A percentile compares a stretch with the other conserved stretches of the same genome.
Evolutionary conservation across 1,140 invertebrate genomes (phyloP).

Genomic region (Oppia nitens): DNA sequence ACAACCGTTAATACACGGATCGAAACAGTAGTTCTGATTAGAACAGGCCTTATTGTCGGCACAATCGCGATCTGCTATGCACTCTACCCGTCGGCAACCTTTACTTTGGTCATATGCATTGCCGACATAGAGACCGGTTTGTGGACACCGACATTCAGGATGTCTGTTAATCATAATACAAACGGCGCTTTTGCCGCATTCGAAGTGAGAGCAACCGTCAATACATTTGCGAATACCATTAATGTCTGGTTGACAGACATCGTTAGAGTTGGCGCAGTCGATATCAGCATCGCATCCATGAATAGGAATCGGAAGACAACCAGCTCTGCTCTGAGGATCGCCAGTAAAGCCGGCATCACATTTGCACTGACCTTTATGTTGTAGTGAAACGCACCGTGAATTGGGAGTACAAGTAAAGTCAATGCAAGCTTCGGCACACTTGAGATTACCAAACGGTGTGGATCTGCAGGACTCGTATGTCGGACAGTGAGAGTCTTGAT

Average conservation of each 20-base stretch:
- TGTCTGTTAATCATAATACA: slow-evolving; percentile 63
- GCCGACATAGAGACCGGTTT: slow-evolving; percentile 52
- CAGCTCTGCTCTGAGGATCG: slow-evolving; percentile 69
- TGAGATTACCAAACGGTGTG: neutral
- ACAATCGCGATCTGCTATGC: slow-evolving; percentile 27
- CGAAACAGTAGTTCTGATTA: slow-evolving; percentile 49
- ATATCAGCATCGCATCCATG: slow-evolving; percentile 18
- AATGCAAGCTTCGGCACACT: slow-evolving; percentile 20
- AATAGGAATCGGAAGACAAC: slow-evolving; percentile 40
- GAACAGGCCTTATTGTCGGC: slow-evolving; percentile 28
- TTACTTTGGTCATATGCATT: slow-evolving; percentile 48
- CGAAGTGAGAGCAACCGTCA: slow-evolving; percentile 54
- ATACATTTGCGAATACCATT: slow-evolving; percentile 19
- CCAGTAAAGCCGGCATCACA: slow-evolving; percentile 64
- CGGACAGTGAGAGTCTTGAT: slow-evolving; percentile 19
- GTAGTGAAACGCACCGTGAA: slow-evolving; percentile 62
- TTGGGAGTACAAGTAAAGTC: slow-evolving; percentile 51
- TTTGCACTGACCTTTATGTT: slow-evolving; percentile 66
- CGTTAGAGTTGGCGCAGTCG: slow-evolving; percentile 17
- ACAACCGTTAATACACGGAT: slow-evolving; percentile 40
- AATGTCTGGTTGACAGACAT: slow-evolving; percentile 14
- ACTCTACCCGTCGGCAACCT: slow-evolving; percentile 33
- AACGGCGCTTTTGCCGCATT: slow-evolving; percentile 64
- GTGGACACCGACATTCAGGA: slow-evolving; percentile 68
- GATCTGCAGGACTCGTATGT: slow-evolving; percentile 15